phyloP scores from a whole-genome alignment of 1,140 invertebrate species.

The Oscheius sp. region DNA sequence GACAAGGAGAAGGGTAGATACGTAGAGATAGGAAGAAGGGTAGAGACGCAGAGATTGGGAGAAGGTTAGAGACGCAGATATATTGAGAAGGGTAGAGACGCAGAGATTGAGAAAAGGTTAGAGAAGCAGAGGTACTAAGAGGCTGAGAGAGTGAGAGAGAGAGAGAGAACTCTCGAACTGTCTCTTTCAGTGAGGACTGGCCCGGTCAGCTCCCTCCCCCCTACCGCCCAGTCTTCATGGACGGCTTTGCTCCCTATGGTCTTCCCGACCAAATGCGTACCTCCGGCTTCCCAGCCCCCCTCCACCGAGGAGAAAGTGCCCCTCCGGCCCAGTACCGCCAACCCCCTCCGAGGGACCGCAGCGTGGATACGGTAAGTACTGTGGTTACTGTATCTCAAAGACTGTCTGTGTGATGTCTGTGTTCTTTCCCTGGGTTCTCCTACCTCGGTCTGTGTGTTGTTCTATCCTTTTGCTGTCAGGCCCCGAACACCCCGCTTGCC shows the following conservation, averaged over 20 bases:
- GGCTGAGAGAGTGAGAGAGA: no score
- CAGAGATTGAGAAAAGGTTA: no score
- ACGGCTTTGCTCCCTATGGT: slow-evolving; percentile 64
- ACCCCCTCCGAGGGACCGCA: slow-evolving; percentile 10
- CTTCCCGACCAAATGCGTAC: slow-evolving; percentile 27
- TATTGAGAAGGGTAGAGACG: no score
- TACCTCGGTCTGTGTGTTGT: background rate
- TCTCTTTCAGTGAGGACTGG: slow-evolving; percentile 64
- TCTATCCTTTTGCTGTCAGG: slow-evolving; percentile 2
- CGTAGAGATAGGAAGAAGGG: no score
- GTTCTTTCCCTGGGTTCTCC: slow-evolving; percentile 8
- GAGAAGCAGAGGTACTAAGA: no score
- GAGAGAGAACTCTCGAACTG: no score
- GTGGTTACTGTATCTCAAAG: no score
- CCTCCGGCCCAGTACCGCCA: slow-evolving; percentile 32
- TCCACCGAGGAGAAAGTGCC: slow-evolving; percentile 32
- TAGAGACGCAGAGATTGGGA: no score
- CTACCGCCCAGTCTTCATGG: slow-evolving; percentile 63
- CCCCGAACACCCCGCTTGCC: slow-evolving; percentile 24
- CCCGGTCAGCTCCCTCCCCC: slow-evolving; percentile 60
- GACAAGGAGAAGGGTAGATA: no score
- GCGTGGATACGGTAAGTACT: slow-evolving; percentile 24
- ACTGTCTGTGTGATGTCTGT: no score
- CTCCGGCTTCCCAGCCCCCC: slow-evolving; percentile 7
- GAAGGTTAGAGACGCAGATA: no score